Evolutionary conservation across 2,797 vertebrate genomes (phyloP), one percentile per base, ranked within the genome.

Genomic region (Gallirallus australis): DNA sequence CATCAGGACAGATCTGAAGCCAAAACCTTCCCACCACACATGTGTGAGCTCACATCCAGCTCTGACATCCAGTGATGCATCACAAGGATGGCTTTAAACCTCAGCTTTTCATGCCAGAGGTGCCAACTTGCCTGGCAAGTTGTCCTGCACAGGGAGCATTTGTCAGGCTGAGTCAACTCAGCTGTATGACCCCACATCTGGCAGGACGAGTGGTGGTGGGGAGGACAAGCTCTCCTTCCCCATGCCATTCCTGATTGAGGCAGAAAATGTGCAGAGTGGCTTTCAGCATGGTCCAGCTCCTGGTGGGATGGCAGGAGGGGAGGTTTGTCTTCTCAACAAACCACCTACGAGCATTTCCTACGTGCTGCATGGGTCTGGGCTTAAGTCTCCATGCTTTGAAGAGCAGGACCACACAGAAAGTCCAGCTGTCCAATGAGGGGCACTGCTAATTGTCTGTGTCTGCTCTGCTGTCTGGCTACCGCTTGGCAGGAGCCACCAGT

Each of bases 381-480:
- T 75, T 64, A 42, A 59, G 28, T 70, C 82, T 80, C 21, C 1
- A 1, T 40, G 28, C 90, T 78, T 89, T 64, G 96, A 97, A 82
- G 60, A 11, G 86, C 66, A 69, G 87, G 96, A 93, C 94, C 96
- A 97, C 96, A 90, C 93, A 97, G 57, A 57, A 64, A 91, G 91
- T 31, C 56, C 50, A 84, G 45, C 48, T 10, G 4, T 63, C 45
- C 12, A 3, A 71, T 0, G 2, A 72, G 90, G 89, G 66, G 72
- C 5, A 7, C 50, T 40, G 83, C 76, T 86, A 7, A 61, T 30
- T 71, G 50, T 61, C 83, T 79, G 9, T 69, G 91, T 93, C 91
- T 95, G 82, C 68, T 66, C 0, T 7, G 31, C 61, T 47, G 72
- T 86, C 90, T 95, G 96, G 76, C 96, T 93, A 80, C 94, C 12